Evolutionary conservation across 2,113 vertebrate species (phyloP), one percentile per base, ranked within the genome.

Genomic region (Lutjanus erythropterus): DNA sequence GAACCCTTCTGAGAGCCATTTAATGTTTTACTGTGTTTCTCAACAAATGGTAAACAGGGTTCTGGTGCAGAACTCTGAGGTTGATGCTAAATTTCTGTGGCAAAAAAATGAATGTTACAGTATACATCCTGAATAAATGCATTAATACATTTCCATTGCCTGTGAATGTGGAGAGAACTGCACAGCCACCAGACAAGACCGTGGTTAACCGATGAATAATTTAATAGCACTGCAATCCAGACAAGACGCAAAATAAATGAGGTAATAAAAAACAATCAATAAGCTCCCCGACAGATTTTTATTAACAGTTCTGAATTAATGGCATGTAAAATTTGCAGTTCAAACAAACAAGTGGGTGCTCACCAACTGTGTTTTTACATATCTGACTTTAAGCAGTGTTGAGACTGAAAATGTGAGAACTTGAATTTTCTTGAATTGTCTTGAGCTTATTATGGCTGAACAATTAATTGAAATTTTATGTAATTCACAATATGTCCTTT

Each of bases 121-220:
- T 58, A 25, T 56, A 67, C 9, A 68, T 42, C 61, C 59, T 68
- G 55, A 41, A 49, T 49, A 46, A 79, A 62, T 62, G 42, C 23
- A 55, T 79, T 41, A 56, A 16, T 53, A 35, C 16, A 16, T 10
- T 29, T 71, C 27, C 23, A 23, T 29, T 21, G 41, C 60, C 33
- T 70, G 46, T 2, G 58, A 50, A 61, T 50, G 58, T 41, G 35
- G 58, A 47, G 49, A 49, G 62, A 67, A 31, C 47, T n/a, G 62
- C 64, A 61, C 46, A 42, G 55, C 67, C 83, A 23, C 67, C 52
- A 71, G 68, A 47, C 39, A 78, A 46, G 55, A 62, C 15, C 2
- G 55, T 75, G 62, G 49, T 71, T 62, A 75, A 78, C 75, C 67
- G 47, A 71, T 89, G 71, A 88, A 88, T 89, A 75, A 81, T 86